These are phyloP conservation scores for Colaptes auratus DNA, from an alignment of 2,113 vertebrate genomes.

Conservation along the genomic window DNA sequence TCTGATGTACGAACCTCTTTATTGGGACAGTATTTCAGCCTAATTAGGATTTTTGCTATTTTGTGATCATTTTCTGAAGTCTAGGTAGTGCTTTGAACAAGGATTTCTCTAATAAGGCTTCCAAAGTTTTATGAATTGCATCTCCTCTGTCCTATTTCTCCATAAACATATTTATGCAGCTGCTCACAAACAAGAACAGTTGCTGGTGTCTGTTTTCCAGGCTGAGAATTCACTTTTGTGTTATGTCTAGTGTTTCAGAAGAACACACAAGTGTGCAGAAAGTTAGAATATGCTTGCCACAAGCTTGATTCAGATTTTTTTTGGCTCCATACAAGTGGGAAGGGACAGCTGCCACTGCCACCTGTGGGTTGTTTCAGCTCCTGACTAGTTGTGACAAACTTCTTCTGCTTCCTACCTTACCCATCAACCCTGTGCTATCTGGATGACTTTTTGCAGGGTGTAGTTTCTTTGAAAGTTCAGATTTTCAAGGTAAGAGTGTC, in stretches of 20 bases:
- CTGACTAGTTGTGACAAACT: not conserved
- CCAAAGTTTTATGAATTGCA: not conserved
- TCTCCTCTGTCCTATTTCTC: constrained; percentile 10
- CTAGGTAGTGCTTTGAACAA: not conserved
- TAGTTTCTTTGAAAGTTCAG: not conserved
- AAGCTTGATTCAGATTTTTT: not conserved
- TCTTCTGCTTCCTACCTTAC: not conserved
- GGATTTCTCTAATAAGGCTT: not conserved
- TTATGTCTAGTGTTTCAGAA: not conserved
- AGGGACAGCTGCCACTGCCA: not conserved
- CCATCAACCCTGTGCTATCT: not conserved
- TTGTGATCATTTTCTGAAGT: constrained; percentile 30
- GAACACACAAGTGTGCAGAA: not conserved
- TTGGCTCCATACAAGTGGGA: not conserved
- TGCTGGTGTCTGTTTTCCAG: not conserved
- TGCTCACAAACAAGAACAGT: not conserved
- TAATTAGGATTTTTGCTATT: constrained; percentile 59
- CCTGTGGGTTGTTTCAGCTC: not conserved
- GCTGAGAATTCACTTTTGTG: not conserved
- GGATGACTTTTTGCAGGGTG: not conserved
- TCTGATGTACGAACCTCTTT: constrained; percentile 22
- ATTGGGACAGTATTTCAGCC: constrained; percentile 30
- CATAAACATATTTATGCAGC: not conserved
- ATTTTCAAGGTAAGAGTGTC: not conserved
- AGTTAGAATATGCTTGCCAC: not conserved